Percentiles rank a stretch among this genome's conserved stretches.
phyloP scores from a whole-genome alignment of 2,113 vertebrate species.

The Myiopsitta monachus region DNA sequence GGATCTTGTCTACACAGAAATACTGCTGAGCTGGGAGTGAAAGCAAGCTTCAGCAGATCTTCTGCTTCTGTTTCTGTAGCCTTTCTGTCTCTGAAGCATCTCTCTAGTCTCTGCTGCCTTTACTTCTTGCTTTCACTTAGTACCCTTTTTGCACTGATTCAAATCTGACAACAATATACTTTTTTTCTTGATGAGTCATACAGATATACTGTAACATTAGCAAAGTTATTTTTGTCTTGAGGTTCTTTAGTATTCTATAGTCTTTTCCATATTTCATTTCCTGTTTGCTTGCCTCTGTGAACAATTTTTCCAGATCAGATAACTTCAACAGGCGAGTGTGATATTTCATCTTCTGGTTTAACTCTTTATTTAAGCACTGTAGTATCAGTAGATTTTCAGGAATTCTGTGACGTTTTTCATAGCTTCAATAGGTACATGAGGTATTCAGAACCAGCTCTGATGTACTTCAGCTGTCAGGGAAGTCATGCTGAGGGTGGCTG shows the following conservation, averaged over 20 bases:
- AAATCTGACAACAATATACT: neutral
- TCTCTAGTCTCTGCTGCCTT: neutral
- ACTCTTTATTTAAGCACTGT: neutral
- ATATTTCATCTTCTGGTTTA: neutral
- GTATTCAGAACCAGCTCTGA: neutral
- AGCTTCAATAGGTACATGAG: neutral
- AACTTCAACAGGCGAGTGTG: neutral
- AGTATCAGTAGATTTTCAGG: neutral
- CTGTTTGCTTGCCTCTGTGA: neutral
- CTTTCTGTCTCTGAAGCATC: neutral
- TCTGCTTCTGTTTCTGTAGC: neutral
- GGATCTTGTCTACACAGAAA: neutral
- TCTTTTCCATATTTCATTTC: neutral
- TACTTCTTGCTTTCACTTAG: neutral
- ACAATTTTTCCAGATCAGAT: neutral
- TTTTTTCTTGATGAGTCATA: neutral
- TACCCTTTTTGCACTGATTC: neutral
- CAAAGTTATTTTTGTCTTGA: neutral
- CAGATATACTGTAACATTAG: neutral
- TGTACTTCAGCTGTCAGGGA: neutral
- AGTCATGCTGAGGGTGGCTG: neutral
- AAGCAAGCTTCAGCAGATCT: neutral
- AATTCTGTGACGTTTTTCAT: neutral
- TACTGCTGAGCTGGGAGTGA: neutral
- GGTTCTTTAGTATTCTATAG: neutral